Base-by-base conservation (phyloP, 1,140 invertebrate genomes). In the Drosophila pectinifera region DNA sequence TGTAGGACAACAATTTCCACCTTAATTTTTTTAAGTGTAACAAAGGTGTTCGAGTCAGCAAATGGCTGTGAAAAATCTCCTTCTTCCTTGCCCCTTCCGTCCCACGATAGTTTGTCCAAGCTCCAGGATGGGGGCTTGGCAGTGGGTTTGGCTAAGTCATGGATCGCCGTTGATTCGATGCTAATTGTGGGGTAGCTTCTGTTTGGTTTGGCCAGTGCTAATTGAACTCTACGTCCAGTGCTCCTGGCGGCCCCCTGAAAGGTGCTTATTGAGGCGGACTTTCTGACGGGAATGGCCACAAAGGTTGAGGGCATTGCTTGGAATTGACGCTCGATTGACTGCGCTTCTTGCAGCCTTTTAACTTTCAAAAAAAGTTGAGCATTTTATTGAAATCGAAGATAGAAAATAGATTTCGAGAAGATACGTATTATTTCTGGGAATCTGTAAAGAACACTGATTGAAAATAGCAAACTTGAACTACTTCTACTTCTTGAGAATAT, bases 101-200 rank as follows among this genome's bases (percentile, higher is more conserved):
- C 10, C 28, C n/a, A 6, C 54, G 8, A 10, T 49, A 54, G 62
- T 64, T 75, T 57, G 54, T 72, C 36, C 65, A 72, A 53, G 48
- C 61, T 41, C 18, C 24, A 34, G 49, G 48, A 31, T 48, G 34
- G 14, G 31, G 48, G 48, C 45, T 16, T 14, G 46, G 45, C 22
- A 54, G 13, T n/a, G 39, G 39, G n/a, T 43, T 59, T 45, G 31
- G 41, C 38, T 18, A 38, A 43, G 38, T 53, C 64, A 54, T 53
- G 64, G 57, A 62, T 78, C 46, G 28, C 43, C 28, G 53, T 72
- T 82, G 69, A 78, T 75, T 72, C 63, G 69, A 54, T 82, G 82
- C 78, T 86, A 86, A 86, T 86, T 86, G 82, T 78, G 74, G 74
- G 24, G 31, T 56, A 69, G 57, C 61, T 53, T 73, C 78, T 74